These are phyloP conservation scores for Eidolon helvum DNA, from an alignment of 2,113 vertebrate genomes.

Conservation along the genomic window DNA sequence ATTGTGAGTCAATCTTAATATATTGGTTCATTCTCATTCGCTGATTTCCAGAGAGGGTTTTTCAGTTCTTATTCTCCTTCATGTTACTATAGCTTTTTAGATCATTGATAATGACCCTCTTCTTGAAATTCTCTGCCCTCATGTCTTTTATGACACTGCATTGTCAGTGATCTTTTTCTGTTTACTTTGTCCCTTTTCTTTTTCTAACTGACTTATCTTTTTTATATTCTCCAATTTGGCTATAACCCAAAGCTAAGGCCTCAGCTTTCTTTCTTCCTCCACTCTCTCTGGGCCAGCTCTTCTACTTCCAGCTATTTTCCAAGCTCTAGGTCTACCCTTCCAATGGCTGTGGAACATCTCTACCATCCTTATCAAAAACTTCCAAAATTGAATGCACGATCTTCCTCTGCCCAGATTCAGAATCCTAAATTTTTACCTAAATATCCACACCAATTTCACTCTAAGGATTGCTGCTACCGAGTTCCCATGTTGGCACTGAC, in stretches of 20 bases:
- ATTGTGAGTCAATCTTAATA: neutral
- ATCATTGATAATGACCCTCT: neutral
- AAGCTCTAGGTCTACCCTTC: neutral
- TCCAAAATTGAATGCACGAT: neutral
- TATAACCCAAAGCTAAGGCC: neutral
- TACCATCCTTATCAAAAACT: neutral
- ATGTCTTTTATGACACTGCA: neutral
- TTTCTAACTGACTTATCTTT: neutral
- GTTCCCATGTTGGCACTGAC: neutral
- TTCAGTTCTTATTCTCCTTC: slow-evolving; percentile 9
- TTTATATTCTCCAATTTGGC: neutral
- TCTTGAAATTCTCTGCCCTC: neutral
- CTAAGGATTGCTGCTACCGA: neutral
- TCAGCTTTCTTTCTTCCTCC: neutral
- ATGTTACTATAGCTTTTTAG: neutral
- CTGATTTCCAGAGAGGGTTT: neutral
- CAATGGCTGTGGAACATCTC: neutral
- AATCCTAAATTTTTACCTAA: neutral
- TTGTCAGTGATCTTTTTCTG: neutral
- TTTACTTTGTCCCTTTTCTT: neutral
- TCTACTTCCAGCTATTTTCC: neutral
- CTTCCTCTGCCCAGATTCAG: neutral
- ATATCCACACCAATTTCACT: neutral
- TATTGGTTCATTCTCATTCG: neutral
- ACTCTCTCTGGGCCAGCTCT: neutral